Conservation (phyloP, 2,113 vertebrate genomes). For the Dicentrarchus labrax region DNA sequence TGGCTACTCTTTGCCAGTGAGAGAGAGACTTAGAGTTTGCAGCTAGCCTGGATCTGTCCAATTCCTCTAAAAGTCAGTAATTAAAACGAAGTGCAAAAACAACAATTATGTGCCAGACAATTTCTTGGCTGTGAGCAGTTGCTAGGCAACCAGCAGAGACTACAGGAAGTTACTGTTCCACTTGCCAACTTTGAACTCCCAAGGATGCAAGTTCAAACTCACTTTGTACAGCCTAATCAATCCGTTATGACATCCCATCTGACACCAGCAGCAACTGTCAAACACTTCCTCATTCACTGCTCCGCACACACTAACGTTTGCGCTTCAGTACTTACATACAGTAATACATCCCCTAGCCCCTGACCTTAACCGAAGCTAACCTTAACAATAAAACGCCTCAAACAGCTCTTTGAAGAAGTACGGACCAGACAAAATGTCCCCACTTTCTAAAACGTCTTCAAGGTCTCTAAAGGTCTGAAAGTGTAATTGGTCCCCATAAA, state of each 20-base stretch:
- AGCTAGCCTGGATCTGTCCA: no score
- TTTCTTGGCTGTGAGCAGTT: neutral
- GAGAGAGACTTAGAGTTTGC: no score
- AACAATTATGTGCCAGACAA: neutral
- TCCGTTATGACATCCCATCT: slow-evolving; percentile 20
- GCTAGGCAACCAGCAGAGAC: no score
- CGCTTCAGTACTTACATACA: neutral
- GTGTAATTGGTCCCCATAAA: slow-evolving; percentile 2
- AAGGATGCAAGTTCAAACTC: neutral
- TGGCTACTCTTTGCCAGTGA: no score
- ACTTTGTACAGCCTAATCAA: neutral
- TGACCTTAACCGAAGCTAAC: neutral
- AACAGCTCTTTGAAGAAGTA: neutral
- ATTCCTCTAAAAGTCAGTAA: neutral
- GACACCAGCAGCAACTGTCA: slow-evolving; percentile 5
- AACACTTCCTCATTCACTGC: slow-evolving; percentile 6
- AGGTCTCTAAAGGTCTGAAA: neutral
- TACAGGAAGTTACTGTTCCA: neutral
- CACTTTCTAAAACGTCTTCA: neutral
- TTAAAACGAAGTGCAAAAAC: neutral
- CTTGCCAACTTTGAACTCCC: neutral
- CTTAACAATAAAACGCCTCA: neutral
- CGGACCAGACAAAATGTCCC: neutral
- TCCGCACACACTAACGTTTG: neutral
- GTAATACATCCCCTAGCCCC: neutral